Base-by-base conservation (phyloP, 64 coral and sea anemone genomes). In the Dendrophyllia cribrosa region DNA sequence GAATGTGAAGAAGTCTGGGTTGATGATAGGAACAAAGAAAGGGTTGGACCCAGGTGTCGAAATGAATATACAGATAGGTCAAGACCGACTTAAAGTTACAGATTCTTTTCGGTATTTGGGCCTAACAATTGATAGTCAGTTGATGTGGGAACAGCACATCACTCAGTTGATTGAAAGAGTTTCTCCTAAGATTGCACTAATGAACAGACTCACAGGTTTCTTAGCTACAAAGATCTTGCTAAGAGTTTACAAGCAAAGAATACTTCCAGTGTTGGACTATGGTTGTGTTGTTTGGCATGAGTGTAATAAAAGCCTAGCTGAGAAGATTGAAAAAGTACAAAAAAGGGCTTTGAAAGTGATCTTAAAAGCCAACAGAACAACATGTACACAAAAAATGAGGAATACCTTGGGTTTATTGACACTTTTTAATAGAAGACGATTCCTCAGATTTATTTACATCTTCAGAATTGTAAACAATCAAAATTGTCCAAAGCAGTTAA, bases 271-370 rank as follows among this genome's bases (percentile, higher is more conserved):
- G 13, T 15, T 89, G 16, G 75, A 75, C 43, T 89, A 89, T 65
- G 58, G 88, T 43, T 77, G 75, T 47, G 60, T 78, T 43, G 59
- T 89, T 21, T 89, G 88, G 75, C 74, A 67, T n/a, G 73, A 77
- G 43, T 62, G 88, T 59, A 75, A 22, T 78, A 63, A 75, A 47
- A 44, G 16, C 20, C 23, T 64, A 13, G 16, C 72, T 20, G 14
- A 77, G 5, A 77, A 66, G 51, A 19, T 89, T 6, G 88, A 89
- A 65, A 21, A 23, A 25, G 24, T 89, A 50, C 88, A 89, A 77
- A 77, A 89, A 43, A 56, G 65, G 43, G 59, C 88, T 26, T 50
- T 78, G 72, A 60, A 74, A 65, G 72, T 77, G 10, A 77, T 89
- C 13, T 63, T 76, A 46, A 26, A 61, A 19, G 72, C 70, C 21